phyloP scores from a whole-genome alignment of 2,113 vertebrate species.

The Orientallactaga bullata region DNA sequence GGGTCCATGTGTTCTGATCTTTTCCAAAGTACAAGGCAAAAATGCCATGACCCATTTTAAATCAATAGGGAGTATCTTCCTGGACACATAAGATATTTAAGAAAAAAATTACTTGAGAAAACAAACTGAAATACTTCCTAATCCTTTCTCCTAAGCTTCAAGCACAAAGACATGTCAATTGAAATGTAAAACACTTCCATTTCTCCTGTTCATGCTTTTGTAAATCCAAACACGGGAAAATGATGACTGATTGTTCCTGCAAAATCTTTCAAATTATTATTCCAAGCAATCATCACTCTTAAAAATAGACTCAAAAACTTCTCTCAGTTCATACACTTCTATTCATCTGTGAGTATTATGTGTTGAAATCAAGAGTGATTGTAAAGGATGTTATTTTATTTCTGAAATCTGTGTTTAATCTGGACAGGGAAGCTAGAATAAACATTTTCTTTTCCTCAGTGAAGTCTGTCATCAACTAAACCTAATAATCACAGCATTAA shows the following conservation, averaged over 20 bases:
- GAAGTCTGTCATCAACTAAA: constrained; percentile 51
- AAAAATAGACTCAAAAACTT: constrained; percentile 26
- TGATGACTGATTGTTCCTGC: not conserved
- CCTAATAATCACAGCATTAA: constrained; percentile 44
- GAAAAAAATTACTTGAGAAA: not conserved
- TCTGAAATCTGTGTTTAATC: constrained; percentile 44
- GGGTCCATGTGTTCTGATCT: not conserved
- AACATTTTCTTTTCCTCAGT: constrained; percentile 49
- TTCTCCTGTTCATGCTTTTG: not conserved
- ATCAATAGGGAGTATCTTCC: constrained; percentile 1
- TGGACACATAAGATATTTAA: not conserved
- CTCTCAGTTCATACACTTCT: not conserved
- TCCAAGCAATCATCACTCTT: not conserved
- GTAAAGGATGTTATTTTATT: constrained; percentile 8
- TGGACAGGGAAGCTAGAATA: constrained; percentile 25
- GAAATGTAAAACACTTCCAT: constrained; percentile 11
- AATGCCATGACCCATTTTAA: not conserved
- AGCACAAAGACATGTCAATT: not conserved
- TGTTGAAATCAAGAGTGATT: not conserved
- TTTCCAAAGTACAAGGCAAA: constrained; percentile 1
- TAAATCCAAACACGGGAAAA: not conserved
- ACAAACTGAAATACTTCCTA: not conserved
- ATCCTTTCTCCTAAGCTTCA: not conserved
- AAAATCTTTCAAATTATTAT: constrained; percentile 27
- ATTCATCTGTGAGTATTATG: not conserved